phyloP scores from a whole-genome alignment of 2,888 invertebrate genomes.

The Cyrtodaria siliqua region DNA sequence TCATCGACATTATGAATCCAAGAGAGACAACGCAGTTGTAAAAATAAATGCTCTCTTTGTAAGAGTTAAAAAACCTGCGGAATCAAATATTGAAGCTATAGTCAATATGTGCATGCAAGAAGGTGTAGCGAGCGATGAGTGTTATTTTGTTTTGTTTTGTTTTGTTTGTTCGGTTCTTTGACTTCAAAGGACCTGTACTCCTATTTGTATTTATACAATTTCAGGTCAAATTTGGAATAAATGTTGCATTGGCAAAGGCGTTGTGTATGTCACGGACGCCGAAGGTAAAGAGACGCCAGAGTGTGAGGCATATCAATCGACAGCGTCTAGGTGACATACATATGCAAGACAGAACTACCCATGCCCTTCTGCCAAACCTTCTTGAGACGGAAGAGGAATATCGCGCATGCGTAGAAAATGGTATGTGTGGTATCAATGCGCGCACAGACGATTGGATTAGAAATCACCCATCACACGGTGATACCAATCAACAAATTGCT shows the following conservation, averaged over 20 bases:
- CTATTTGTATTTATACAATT: too few species aligned
- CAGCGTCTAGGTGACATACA: slow-evolving; percentile 95
- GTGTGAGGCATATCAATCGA: slow-evolving; percentile 91
- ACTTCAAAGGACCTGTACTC: too few species aligned
- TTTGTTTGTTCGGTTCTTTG: too few species aligned
- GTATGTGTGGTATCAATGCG: slow-evolving; percentile 38
- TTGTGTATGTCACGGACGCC: slow-evolving; percentile 98
- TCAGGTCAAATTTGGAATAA: slow-evolving; percentile 97
- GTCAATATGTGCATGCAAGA: too few species aligned
- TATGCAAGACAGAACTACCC: slow-evolving; percentile 96
- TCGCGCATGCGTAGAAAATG: slow-evolving; percentile 66
- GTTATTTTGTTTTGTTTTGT: too few species aligned
- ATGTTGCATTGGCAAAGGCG: slow-evolving; percentile 99
- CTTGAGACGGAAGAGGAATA: slow-evolving; percentile 98
- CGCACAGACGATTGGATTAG: slow-evolving; percentile 54
- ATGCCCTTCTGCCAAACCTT: slow-evolving; percentile 98
- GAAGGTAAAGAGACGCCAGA: slow-evolving; percentile 57
- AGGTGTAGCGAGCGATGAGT: too few species aligned
- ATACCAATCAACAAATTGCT: slow-evolving; percentile 12
- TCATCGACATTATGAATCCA: too few species aligned
- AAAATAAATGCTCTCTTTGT: too few species aligned
- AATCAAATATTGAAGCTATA: too few species aligned
- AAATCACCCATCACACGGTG: slow-evolving; percentile 13
- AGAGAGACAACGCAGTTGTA: too few species aligned
- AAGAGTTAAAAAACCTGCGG: too few species aligned